phyloP scores from a whole-genome alignment of 2,113 vertebrate species.

The Actenoides lindsayi region DNA sequence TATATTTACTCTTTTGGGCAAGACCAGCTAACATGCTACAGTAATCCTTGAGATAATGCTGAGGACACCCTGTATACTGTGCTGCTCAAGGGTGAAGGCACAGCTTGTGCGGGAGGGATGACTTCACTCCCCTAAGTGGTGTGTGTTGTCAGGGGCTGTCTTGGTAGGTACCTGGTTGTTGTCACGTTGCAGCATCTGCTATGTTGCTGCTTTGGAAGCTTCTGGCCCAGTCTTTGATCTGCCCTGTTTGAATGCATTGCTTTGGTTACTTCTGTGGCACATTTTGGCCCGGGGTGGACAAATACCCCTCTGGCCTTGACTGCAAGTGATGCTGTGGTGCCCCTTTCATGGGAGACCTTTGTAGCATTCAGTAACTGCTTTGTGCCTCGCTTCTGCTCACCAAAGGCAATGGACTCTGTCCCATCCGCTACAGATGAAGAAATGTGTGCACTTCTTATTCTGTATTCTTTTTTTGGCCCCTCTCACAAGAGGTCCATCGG shows the following conservation, averaged over 20 bases:
- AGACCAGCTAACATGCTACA: background rate
- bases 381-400: background rate
- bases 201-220: background rate
- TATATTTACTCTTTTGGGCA: background rate
- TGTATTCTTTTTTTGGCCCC: background rate
- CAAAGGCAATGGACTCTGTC: background rate
- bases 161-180: background rate
- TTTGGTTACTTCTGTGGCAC: background rate
- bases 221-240: background rate
- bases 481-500: background rate
- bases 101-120: background rate
- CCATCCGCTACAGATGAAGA: background rate
- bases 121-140: background rate
- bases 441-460: background rate
- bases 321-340: background rate
- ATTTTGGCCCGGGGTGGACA: background rate
- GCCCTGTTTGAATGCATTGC: background rate
- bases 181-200: background rate
- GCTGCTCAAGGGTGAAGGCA: background rate
- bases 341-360: background rate
- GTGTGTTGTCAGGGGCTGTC: background rate
- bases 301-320: background rate
- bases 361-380: background rate
- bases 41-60: background rate
- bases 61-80: background rate